These are phyloP conservation scores for Apistogramma diplotaenia DNA, from an alignment of 2,113 vertebrate genomes.

Conservation along the genomic window DNA sequence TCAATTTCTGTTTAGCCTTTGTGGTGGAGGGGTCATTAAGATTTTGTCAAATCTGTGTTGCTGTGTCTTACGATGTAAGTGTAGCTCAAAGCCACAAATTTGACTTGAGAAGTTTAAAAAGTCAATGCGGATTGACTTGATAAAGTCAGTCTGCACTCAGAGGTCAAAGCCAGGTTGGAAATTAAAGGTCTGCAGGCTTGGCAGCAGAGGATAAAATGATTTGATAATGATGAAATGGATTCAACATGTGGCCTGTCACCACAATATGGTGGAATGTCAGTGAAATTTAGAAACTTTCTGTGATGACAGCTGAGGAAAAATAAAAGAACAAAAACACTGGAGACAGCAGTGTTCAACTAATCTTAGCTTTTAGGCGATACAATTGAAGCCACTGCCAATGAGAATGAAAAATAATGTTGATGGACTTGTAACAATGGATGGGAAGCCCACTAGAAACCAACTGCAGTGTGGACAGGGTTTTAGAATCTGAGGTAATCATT, in stretches of 20 bases:
- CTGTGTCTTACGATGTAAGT: background rate
- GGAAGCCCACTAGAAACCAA: background rate
- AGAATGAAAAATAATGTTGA: background rate
- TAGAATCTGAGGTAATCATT: background rate
- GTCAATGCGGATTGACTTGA: background rate
- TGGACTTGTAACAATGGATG: background rate
- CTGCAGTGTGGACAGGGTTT: background rate
- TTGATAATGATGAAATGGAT: background rate
- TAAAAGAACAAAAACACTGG: too few species aligned
- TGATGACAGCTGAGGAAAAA: too few species aligned
- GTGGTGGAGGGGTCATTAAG: conserved; percentile 32
- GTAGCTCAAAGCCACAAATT: background rate
- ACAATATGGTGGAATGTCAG: too few species aligned
- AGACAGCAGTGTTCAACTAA: too few species aligned
- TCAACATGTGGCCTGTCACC: background rate
- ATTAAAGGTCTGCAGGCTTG: background rate
- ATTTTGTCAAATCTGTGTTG: background rate
- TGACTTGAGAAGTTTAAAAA: background rate
- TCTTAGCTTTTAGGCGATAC: too few species aligned
- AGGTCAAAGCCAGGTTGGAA: background rate
- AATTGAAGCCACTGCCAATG: too few species aligned
- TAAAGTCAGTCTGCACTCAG: background rate
- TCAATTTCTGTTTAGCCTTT: conserved; percentile 31
- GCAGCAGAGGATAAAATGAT: background rate
- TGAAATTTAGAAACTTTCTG: too few species aligned